These are phyloP conservation scores for Charina bottae DNA, from an alignment of 2,113 vertebrate species.

Conservation along the genomic window DNA sequence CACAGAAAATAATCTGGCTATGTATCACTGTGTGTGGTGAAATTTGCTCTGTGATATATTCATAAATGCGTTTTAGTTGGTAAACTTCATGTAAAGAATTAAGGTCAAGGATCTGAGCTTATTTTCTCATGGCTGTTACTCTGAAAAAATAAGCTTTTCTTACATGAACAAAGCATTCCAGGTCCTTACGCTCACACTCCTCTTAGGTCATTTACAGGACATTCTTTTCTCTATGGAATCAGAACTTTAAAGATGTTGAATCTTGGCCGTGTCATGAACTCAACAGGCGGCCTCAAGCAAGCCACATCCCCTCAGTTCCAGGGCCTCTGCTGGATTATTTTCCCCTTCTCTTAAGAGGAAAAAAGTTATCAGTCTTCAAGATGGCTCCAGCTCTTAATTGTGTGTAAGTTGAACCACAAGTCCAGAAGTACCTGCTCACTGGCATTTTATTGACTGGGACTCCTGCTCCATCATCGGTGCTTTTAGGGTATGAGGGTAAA, in stretches of 20 bases:
- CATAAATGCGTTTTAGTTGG: neutral
- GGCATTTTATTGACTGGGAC: neutral
- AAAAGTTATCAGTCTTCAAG: neutral
- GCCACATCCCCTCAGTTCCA: neutral
- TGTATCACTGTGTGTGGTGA: neutral
- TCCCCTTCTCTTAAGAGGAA: too few species aligned
- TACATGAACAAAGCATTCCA: neutral
- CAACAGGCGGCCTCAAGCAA: neutral
- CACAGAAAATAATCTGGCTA: neutral
- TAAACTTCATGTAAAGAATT: neutral
- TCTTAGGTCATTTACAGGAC: neutral
- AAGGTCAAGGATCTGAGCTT: neutral
- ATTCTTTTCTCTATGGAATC: neutral
- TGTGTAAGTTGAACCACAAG: neutral
- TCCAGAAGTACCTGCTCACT: neutral
- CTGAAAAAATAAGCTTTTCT: neutral
- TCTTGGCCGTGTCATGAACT: neutral
- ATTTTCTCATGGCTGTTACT: neutral
- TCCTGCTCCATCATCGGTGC: too few species aligned
- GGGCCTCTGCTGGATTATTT: neutral
- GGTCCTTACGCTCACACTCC: neutral
- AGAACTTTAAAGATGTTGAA: neutral
- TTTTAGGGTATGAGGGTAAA: neutral
- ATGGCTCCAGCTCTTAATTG: neutral
- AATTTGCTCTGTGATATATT: conserved; percentile 6